These are phyloP conservation scores for Silurus aristotelis DNA, from an alignment of 2,797 vertebrate species.

Conservation along the genomic window DNA sequence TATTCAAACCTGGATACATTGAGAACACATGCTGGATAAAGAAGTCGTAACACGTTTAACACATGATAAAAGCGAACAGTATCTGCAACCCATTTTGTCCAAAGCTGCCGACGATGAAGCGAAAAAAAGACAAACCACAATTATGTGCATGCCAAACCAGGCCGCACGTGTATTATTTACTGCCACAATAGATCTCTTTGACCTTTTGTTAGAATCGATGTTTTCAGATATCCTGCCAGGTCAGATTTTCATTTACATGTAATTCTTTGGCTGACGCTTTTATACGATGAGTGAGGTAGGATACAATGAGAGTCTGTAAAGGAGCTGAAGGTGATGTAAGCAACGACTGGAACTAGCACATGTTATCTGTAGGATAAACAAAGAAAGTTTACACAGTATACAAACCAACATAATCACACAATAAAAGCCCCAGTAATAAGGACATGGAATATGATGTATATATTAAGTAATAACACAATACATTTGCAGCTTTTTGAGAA, in stretches of 20 bases:
- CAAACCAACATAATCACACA: background rate
- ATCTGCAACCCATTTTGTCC: constrained; percentile 24
- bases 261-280: background rate
- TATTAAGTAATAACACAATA: too few relatives aligned
- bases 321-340: background rate
- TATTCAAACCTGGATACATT: background rate
- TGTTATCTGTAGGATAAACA: background rate
- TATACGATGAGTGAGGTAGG: background rate
- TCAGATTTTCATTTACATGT: constrained; percentile 18
- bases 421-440: background rate
- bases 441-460: too few relatives aligned
- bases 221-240: constrained; percentile 33
- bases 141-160: background rate
- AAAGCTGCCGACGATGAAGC: constrained; percentile 1
- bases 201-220: constrained; percentile 20
- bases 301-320: background rate
- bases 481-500: too few relatives aligned
- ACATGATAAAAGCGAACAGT: constrained; percentile 20
- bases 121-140: constrained; percentile 19
- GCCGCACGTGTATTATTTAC: constrained; percentile 10
- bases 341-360: constrained; percentile 11
- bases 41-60: constrained; percentile 7
- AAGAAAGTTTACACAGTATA: background rate
- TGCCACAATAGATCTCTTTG: constrained; percentile 27
- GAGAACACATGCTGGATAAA: background rate